Evolutionary conservation across 2,888 invertebrate genomes (phyloP), one percentile per base, ranked within the genome.

Genomic region (Tachina grossa): DNA sequence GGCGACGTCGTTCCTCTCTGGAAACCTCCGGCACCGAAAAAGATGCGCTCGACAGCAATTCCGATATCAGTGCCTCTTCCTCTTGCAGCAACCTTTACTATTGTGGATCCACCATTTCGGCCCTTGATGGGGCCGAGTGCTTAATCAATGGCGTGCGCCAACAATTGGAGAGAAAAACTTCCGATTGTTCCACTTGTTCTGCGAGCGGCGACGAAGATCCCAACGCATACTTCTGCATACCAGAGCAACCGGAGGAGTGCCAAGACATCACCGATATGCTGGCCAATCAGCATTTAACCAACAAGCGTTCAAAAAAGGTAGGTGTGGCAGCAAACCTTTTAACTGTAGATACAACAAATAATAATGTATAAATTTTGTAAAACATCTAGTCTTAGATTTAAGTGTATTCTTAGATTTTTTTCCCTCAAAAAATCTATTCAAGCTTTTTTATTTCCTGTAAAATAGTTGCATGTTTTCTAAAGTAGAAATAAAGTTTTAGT

Each of bases 161-260:
- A 14, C 94, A 95, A 0, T 87, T 92, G 78, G 95, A 95, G 55
- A 93, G 95, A 75, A 95, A 95, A 90, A 93, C 94, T 78, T 96
- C 96, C 1, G 95, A 96, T 84, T 96, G 96, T 90, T 96, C 96
- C 9, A 95, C 95, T 3, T 96, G 95, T 89, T 96, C 96, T 68
- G 93, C 95, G 63, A 96, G 96, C 91, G 88, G 87, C 49, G 96
- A 96, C 87, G 96, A 96, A 59, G 96, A 95, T 61, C 85, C 87
- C 14, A 85, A 83, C 9, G 77, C 69, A 1, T 47, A 76, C 13
- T 89, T 89, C 22, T 89, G 87, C 10, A 90, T 89, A 61, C 88
- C 88, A 1, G 89, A 90, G 9, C 89, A 89, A 22, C 88, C 88
- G 4, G 88, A 88, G 66, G 87, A 88, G 11, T 85, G 51, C 43